A percentile compares a stretch with the other conserved stretches of the same genome.
These are phyloP conservation scores for Rhyzopertha dominica DNA, from an alignment of 1,140 invertebrate species.

Conservation along the genomic window DNA sequence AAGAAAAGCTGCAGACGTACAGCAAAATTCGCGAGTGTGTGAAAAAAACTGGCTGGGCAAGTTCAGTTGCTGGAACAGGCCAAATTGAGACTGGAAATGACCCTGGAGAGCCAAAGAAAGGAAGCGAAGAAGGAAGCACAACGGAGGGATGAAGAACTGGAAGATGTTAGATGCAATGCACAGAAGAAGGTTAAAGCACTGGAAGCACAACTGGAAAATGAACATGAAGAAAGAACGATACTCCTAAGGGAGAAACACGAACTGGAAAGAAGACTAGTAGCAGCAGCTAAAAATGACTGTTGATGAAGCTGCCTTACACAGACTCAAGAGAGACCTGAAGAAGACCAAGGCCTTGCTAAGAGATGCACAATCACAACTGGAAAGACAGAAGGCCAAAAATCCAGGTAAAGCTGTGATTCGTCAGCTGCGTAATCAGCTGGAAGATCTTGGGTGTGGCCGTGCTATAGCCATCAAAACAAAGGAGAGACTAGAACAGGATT, in stretches of 20 bases:
- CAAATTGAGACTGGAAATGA: slow-evolving; percentile 84
- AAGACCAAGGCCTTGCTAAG: slow-evolving; percentile 76
- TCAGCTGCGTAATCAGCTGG: slow-evolving; percentile 83
- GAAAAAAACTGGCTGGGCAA: slow-evolving; percentile 87
- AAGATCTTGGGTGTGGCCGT: slow-evolving; percentile 82
- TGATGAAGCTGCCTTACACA: slow-evolving; percentile 57
- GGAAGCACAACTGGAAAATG: slow-evolving; percentile 85
- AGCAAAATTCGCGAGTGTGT: too few species aligned
- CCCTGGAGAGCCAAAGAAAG: slow-evolving; percentile 84
- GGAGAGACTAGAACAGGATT: slow-evolving; percentile 72
- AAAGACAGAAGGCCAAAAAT: slow-evolving; percentile 77
- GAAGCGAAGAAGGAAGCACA: slow-evolving; percentile 81
- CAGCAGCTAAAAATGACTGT: slow-evolving; percentile 68
- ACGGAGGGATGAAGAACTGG: slow-evolving; percentile 86
- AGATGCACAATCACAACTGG: slow-evolving; percentile 77
- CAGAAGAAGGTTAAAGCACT: slow-evolving; percentile 89
- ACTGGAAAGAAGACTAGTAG: slow-evolving; percentile 75
- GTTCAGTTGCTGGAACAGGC: slow-evolving; percentile 81
- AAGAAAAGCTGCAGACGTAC: too few species aligned
- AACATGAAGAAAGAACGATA: slow-evolving; percentile 86
- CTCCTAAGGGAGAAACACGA: slow-evolving; percentile 85
- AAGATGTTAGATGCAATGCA: slow-evolving; percentile 80
- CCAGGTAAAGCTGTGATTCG: slow-evolving; percentile 76
- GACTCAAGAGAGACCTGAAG: slow-evolving; percentile 72
- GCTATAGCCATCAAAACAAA: slow-evolving; percentile 78